Conservation (phyloP, 2,888 invertebrate species). For the Rhodophaea formosa region DNA sequence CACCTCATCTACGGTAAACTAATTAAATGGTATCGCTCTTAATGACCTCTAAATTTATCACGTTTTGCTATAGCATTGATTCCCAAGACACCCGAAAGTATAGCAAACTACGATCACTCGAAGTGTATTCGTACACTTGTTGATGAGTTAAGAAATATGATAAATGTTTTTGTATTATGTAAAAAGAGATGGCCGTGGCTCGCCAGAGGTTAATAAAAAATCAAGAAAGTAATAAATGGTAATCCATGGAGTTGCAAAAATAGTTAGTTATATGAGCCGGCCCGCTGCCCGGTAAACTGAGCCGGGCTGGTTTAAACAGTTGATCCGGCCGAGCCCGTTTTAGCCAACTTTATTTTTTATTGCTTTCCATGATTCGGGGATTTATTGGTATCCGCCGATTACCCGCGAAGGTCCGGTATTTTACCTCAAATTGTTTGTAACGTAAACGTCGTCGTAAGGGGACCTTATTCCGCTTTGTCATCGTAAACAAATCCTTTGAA, state of each 20-base stretch:
- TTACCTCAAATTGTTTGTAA: background rate
- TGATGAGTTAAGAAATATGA: no score
- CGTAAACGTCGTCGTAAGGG: no score
- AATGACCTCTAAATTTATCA: no score
- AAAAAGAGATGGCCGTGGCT: no score
- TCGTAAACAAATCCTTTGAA: no score
- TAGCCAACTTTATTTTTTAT: background rate
- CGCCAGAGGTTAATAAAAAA: background rate
- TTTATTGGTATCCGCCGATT: background rate
- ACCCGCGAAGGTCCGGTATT: background rate
- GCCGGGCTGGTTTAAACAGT: background rate
- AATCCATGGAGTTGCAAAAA: background rate
- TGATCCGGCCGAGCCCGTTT: background rate
- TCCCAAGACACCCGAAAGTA: no score
- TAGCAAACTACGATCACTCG: no score
- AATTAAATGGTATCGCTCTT: no score
- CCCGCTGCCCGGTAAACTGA: background rate
- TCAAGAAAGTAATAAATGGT: background rate
- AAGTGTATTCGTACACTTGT: no score
- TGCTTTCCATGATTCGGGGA: constrained; percentile 5
- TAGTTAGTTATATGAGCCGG: background rate
- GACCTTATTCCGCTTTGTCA: background rate
- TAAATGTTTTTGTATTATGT: no score
- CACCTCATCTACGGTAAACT: no score
- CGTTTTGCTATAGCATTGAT: no score